A percentile compares a stretch with the other conserved stretches of the same genome.
Evolutionary conservation across 2,888 invertebrate species (phyloP).

Genomic region (Taphrorychus bicolor): DNA sequence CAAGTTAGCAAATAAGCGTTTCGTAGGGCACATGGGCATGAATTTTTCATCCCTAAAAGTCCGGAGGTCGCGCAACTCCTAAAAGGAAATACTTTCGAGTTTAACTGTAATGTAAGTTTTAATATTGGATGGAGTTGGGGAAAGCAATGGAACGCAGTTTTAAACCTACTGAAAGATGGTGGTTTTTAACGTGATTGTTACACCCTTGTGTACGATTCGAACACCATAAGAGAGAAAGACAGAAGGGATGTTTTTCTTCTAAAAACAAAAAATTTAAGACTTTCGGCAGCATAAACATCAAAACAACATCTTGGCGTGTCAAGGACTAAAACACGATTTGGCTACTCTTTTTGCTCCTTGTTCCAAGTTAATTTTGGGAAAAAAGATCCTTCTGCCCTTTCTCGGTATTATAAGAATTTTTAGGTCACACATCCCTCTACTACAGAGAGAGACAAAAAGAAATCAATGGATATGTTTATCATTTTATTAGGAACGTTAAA

Average conservation of each 20-base stretch:
- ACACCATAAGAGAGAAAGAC: too few relatives aligned
- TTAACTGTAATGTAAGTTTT: background rate
- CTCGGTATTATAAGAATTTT: constrained; percentile 6
- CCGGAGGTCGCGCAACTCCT: background rate
- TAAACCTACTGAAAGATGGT: background rate
- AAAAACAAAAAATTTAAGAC: background rate
- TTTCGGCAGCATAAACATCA: background rate
- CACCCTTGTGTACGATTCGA: too few relatives aligned
- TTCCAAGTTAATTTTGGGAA: constrained; percentile 1
- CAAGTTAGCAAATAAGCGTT: background rate
- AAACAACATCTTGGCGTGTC: background rate
- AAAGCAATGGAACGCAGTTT: background rate
- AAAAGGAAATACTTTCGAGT: background rate
- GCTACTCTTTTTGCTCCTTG: background rate
- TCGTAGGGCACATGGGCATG: background rate
- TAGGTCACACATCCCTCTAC: constrained; percentile 6
- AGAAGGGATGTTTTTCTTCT: too few relatives aligned
- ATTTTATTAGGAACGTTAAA: constrained; percentile 3
- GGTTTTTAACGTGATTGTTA: background rate
- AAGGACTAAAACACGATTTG: background rate
- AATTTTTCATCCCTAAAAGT: background rate
- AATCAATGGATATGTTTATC: constrained; percentile 7
- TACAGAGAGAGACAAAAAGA: background rate
- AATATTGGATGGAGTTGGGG: background rate
- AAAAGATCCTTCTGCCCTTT: constrained; percentile 12